Conservation (phyloP, 2,113 vertebrate species). For the Pomatorhinus ruficollis region DNA sequence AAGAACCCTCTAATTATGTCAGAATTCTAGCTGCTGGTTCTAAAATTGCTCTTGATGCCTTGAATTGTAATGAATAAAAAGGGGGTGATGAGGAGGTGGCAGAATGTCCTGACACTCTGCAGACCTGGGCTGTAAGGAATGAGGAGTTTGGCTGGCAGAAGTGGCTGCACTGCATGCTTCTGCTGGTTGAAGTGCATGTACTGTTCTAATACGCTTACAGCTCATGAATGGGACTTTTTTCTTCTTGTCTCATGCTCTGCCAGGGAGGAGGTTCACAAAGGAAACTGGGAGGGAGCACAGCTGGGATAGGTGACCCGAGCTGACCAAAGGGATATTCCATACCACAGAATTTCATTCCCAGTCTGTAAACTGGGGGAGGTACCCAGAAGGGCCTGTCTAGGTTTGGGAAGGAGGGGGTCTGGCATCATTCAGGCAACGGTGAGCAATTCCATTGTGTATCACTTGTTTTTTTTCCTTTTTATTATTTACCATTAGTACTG, state of each 20-base stretch:
- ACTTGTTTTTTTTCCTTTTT: not conserved
- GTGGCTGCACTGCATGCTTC: not conserved
- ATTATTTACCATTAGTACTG: not conserved
- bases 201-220: not conserved
- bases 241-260: not conserved
- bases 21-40: not conserved
- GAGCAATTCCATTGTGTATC: not conserved
- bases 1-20: not conserved
- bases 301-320: not conserved
- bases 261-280: not conserved
- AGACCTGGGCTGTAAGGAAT: not conserved
- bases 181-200: not conserved
- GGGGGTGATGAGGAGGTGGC: accelerated
- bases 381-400: not conserved
- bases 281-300: not conserved
- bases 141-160: not conserved
- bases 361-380: not conserved
- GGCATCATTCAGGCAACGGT: not conserved
- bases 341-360: not conserved
- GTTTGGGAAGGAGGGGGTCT: not conserved
- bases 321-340: not conserved
- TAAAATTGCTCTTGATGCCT: not conserved
- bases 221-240: not conserved
- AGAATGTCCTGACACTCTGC: not conserved
- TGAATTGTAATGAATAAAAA: not conserved